These are phyloP conservation scores for Carollia perspicillata DNA, from an alignment of 2,113 vertebrate genomes.

Conservation along the genomic window DNA sequence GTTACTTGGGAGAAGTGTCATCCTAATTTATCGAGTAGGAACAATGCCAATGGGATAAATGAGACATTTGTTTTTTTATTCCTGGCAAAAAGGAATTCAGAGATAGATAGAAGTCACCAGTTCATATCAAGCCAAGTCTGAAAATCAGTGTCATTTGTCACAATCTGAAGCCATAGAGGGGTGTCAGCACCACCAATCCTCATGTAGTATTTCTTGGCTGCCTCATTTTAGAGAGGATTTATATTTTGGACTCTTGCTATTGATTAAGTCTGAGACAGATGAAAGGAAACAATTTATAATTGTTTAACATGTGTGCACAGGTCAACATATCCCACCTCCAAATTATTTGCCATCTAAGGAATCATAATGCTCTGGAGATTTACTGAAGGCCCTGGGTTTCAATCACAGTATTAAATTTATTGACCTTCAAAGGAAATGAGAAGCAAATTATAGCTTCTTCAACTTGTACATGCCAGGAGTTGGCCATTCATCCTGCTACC, in stretches of 20 bases:
- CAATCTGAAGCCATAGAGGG: not conserved
- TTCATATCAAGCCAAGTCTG: slow-evolving; percentile 44
- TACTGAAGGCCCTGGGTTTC: slow-evolving; percentile 37
- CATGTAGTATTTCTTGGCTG: slow-evolving; percentile 17
- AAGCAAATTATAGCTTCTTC: slow-evolving; percentile 45
- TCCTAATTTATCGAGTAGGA: not conserved
- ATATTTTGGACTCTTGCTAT: slow-evolving; percentile 6
- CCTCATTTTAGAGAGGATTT: slow-evolving; percentile 48
- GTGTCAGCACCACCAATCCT: not conserved
- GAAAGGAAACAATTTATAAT: slow-evolving; percentile 67
- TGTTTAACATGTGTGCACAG: slow-evolving; percentile 49
- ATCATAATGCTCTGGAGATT: slow-evolving; percentile 50
- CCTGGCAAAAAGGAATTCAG: slow-evolving; percentile 9
- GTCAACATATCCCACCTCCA: slow-evolving; percentile 50
- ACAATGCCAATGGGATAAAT: slow-evolving; percentile 10
- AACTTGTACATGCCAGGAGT: slow-evolving; percentile 1
- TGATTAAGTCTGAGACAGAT: slow-evolving; percentile 48
- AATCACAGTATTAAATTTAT: slow-evolving; percentile 62
- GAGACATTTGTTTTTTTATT: not conserved
- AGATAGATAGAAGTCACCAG: slow-evolving; percentile 42
- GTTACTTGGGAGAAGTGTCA: slow-evolving; percentile 28
- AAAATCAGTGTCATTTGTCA: slow-evolving; percentile 46
- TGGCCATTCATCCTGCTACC: slow-evolving; percentile 36
- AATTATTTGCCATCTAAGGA: slow-evolving; percentile 57
- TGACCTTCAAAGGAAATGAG: slow-evolving; percentile 61